phyloP scores from a whole-genome alignment of 37 sponge, comb jelly and placozoan genomes.

The Dysidea cf. avara region DNA sequence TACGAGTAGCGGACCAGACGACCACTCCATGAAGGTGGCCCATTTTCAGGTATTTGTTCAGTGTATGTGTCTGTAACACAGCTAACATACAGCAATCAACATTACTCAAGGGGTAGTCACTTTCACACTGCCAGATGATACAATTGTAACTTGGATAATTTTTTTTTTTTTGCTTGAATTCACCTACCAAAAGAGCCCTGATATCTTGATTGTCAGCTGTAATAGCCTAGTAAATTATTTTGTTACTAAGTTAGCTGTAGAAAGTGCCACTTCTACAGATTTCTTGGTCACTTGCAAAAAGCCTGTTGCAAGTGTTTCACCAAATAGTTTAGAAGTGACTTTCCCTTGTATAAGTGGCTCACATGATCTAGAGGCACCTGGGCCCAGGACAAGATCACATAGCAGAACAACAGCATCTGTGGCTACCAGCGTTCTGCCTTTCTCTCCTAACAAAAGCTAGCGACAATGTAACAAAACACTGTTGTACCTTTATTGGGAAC shows the following conservation, averaged over 20 bases:
- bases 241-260: too few relatives aligned
- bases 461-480: neutral
- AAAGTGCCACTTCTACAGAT: too few relatives aligned
- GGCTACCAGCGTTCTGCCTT: slow-evolving; percentile 65
- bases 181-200: too few relatives aligned
- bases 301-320: too few relatives aligned
- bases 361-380: slow-evolving; percentile 79
- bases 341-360: too few relatives aligned
- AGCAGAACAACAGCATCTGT: slow-evolving; percentile 67
- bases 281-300: too few relatives aligned
- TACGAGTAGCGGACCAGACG: slow-evolving; percentile 79
- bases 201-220: too few relatives aligned
- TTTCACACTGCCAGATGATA: too few relatives aligned
- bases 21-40: slow-evolving; percentile 87
- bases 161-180: too few relatives aligned
- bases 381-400: slow-evolving; percentile 72
- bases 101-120: neutral
- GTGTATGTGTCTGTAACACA: slow-evolving; percentile 56
- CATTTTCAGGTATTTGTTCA: slow-evolving; percentile 67
- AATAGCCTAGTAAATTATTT: too few relatives aligned
- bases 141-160: neutral
- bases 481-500: slow-evolving; percentile 71
- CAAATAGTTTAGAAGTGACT: too few relatives aligned
- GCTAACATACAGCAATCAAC: neutral
- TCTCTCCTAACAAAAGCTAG: slow-evolving; percentile 59